Conservation (phyloP, 2,888 invertebrate species). For the Pristionchus japonicus region DNA sequence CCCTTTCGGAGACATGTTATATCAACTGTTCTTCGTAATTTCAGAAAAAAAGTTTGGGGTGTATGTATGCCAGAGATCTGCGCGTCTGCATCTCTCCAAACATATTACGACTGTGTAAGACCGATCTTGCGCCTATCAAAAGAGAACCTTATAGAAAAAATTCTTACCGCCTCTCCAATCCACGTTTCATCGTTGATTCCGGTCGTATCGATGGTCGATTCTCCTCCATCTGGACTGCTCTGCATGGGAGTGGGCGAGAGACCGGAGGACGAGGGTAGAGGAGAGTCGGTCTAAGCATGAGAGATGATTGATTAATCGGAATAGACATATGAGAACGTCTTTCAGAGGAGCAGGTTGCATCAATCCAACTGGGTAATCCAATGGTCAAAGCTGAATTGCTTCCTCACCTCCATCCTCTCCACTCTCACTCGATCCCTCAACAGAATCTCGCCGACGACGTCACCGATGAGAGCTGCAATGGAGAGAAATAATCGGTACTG, state of each 20-base stretch:
- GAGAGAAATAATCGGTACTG: too few species aligned
- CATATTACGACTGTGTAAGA: too few species aligned
- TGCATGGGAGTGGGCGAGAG: conserved; percentile 28
- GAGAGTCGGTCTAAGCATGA: neutral
- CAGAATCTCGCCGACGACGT: conserved; percentile 43
- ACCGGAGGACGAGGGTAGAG: conserved; percentile 5
- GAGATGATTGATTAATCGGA: neutral
- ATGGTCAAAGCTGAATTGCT: too few species aligned
- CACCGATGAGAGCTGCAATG: conserved; percentile 39
- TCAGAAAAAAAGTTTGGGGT: too few species aligned
- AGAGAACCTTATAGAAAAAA: too few species aligned
- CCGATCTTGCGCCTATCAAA: too few species aligned
- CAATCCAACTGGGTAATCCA: neutral
- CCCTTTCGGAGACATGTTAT: too few species aligned
- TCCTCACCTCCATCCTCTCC: conserved; percentile 38
- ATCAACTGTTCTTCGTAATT: too few species aligned
- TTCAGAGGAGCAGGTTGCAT: neutral
- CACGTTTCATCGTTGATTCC: conserved; percentile 22
- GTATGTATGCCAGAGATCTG: too few species aligned
- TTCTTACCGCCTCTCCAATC: conserved; percentile 40
- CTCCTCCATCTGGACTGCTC: conserved; percentile 38
- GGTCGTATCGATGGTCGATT: neutral
- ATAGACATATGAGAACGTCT: neutral
- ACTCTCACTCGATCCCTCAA: neutral
- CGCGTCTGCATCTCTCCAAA: too few species aligned